Percentiles rank a stretch among this genome's conserved stretches.
Conservation (phyloP, 1,140 invertebrate genomes). For the Babylonia areolata region DNA sequence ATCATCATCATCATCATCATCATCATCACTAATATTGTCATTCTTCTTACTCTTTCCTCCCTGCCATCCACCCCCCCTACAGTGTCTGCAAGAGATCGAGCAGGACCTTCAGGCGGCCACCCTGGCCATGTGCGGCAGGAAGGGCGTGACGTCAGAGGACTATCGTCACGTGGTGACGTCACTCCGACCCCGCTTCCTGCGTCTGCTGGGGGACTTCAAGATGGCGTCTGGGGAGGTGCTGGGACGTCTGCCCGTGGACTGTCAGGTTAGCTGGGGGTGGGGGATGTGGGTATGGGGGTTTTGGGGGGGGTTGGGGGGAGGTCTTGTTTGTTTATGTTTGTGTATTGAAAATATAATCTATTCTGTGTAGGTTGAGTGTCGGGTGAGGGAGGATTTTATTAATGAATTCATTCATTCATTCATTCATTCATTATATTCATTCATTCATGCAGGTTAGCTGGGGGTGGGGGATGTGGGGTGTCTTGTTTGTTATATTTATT, state of each 20-base stretch:
- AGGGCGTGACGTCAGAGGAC: conserved; percentile 11
- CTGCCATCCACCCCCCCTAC: neutral
- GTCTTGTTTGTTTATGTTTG: too few species aligned
- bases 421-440: too few species aligned
- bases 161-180: conserved; percentile 25
- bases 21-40: neutral
- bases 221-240: conserved; percentile 30
- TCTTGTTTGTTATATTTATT: too few species aligned
- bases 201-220: conserved; percentile 33
- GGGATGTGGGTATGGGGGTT: too few species aligned
- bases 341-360: too few species aligned
- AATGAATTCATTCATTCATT: too few species aligned
- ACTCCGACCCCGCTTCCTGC: conserved; percentile 29
- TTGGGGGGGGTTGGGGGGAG: too few species aligned
- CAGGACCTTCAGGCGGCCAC: conserved; percentile 20
- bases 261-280: conserved; percentile 27
- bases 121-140: neutral
- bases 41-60: neutral
- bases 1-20: too few species aligned
- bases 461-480: too few species aligned
- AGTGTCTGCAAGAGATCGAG: conserved; percentile 32
- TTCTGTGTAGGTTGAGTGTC: too few species aligned
- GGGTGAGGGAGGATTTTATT: too few species aligned
- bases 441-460: too few species aligned
- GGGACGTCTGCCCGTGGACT: conserved; percentile 14